These are phyloP conservation scores for Pseudomyrmex pallidus DNA, from an alignment of 1,140 invertebrate genomes.

Conservation along the genomic window DNA sequence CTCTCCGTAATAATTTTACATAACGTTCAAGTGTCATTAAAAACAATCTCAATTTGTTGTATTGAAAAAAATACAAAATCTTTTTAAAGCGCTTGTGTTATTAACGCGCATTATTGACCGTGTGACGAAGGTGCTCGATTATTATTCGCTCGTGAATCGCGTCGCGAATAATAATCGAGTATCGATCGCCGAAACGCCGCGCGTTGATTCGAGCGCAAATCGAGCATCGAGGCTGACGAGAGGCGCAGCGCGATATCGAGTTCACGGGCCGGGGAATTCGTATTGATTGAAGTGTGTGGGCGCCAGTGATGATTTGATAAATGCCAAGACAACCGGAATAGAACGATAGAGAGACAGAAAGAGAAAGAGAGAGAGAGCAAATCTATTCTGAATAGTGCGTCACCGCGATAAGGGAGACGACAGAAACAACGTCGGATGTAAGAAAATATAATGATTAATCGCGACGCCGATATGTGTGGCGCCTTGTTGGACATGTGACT, in stretches of 20 bases:
- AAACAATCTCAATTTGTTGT: not conserved
- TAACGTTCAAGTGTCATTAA: slow-evolving; percentile 3
- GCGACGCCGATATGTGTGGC: not conserved
- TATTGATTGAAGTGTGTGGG: slow-evolving; percentile 76
- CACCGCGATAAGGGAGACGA: not conserved
- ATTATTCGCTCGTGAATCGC: not conserved
- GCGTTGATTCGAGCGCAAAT: not conserved
- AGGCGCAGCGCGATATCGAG: slow-evolving; percentile 12
- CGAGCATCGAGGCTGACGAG: not conserved
- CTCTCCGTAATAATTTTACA: not conserved
- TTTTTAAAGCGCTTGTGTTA: not conserved
- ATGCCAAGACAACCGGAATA: slow-evolving; percentile 49
- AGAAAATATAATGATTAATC: slow-evolving; percentile 3
- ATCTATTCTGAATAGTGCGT: not conserved
- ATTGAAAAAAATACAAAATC: too few species aligned
- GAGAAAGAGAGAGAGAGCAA: not conserved
- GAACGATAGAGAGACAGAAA: too few species aligned
- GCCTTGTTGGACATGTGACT: not conserved
- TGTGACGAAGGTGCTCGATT: too few species aligned
- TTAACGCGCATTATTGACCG: too few species aligned
- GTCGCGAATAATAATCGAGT: slow-evolving; percentile 13
- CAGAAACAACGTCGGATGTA: not conserved
- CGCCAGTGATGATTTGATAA: slow-evolving; percentile 72
- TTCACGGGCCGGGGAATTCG: slow-evolving; percentile 65
- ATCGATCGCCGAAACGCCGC: not conserved